Evolutionary conservation across 2,888 invertebrate genomes (phyloP).

Genomic region (Dryobota labecula): DNA sequence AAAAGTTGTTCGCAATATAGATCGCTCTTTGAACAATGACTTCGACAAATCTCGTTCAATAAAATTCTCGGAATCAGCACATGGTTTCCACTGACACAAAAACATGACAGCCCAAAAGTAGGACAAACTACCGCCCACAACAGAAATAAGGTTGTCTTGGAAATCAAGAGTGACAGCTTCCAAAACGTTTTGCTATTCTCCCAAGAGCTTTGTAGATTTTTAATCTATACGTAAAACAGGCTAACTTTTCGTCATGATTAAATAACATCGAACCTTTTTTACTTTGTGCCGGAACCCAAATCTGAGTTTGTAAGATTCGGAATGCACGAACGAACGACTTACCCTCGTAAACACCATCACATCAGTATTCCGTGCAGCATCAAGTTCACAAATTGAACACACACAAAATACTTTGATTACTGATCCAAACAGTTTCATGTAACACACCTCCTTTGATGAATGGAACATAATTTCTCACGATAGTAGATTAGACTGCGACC

Average conservation of each 20-base stretch:
- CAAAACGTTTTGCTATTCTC: conserved; percentile 1
- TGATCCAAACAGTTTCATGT: conserved; percentile 33
- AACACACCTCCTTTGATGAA: conserved; percentile 51
- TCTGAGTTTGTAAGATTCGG: not conserved
- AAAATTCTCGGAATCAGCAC: conserved; percentile 28
- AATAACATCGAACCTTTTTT: not conserved
- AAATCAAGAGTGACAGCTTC: conserved; percentile 36
- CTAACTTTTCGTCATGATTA: not conserved
- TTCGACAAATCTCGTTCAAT: conserved; percentile 38
- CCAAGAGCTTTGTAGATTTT: not conserved
- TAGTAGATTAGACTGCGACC: conserved; percentile 58
- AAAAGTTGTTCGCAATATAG: not conserved
- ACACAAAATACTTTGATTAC: conserved; percentile 47
- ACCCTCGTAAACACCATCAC: not conserved
- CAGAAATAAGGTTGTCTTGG: conserved; percentile 24
- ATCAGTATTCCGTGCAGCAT: conserved; percentile 39
- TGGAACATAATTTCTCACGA: conserved; percentile 46
- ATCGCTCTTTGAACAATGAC: conserved; percentile 3
- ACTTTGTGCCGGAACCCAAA: not conserved
- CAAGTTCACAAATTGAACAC: conserved; percentile 31
- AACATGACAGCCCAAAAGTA: conserved; percentile 20
- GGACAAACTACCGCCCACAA: conserved; percentile 31
- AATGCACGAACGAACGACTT: not conserved
- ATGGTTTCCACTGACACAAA: conserved; percentile 20
- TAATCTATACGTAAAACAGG: not conserved